Conservation (phyloP, 1,140 invertebrate genomes). For the Bombus waltoni region DNA sequence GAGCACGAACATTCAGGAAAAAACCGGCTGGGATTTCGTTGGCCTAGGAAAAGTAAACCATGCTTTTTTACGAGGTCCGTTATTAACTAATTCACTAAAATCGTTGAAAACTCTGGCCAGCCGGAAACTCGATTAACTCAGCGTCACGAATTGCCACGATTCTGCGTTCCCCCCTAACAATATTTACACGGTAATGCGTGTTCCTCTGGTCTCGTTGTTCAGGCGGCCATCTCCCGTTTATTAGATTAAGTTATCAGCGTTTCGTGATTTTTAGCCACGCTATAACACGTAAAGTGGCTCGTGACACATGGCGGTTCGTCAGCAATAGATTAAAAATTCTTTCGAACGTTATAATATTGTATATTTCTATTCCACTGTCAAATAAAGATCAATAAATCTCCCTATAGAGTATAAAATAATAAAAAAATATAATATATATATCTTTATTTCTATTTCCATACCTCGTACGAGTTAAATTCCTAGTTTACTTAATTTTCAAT, state of each 20-base stretch:
- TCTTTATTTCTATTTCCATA: no score
- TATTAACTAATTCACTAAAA: not conserved
- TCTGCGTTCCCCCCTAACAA: not conserved
- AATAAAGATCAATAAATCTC: no score
- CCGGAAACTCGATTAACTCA: not conserved
- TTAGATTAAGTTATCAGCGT: conserved; percentile 51
- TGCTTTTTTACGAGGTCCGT: no score
- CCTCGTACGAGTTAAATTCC: no score
- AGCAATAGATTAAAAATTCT: no score
- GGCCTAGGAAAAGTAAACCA: not conserved
- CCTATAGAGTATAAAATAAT: no score
- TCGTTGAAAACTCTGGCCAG: not conserved
- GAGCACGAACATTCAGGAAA: not conserved
- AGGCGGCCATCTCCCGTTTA: conserved; percentile 10
- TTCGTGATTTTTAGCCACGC: conserved; percentile 32
- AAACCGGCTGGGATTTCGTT: not conserved
- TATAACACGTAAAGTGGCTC: no score
- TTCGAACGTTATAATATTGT: not conserved
- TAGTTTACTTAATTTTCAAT: no score
- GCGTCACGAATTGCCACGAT: not conserved
- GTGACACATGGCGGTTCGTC: no score
- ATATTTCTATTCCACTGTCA: no score
- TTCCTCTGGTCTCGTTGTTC: not conserved
- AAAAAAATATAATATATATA: no score
- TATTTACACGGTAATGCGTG: conserved; percentile 24